These are phyloP conservation scores for Protobothrops mucrosquamatus DNA, from an alignment of 2,113 vertebrate genomes.

Conservation along the genomic window DNA sequence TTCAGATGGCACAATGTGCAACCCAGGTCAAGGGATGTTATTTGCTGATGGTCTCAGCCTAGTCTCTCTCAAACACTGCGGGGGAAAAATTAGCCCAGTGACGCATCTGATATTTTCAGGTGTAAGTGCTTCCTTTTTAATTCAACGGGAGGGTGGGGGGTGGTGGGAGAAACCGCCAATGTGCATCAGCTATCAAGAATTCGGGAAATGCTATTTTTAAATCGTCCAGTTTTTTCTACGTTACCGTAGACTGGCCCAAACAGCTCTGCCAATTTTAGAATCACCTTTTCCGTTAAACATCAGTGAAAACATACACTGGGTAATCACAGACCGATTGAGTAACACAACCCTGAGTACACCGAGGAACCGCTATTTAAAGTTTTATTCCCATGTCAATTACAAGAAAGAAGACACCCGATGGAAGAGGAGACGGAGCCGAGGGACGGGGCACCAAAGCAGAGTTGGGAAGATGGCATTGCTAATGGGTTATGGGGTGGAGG, in stretches of 20 bases:
- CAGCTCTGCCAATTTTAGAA: background rate
- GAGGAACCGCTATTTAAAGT: background rate
- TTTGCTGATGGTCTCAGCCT: background rate
- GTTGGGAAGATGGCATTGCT: background rate
- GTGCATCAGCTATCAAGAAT: background rate
- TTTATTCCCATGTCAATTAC: background rate
- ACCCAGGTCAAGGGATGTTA: background rate
- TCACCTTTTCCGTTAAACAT: background rate
- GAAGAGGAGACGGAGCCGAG: background rate
- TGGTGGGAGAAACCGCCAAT: background rate
- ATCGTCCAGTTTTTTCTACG: background rate
- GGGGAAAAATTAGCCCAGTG: background rate
- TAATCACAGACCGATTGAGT: background rate
- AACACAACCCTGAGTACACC: background rate
- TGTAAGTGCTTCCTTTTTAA: background rate
- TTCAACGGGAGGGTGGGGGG: no score
- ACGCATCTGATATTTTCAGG: background rate
- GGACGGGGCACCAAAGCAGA: background rate
- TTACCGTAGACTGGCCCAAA: fast-evolving
- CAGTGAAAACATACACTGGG: background rate
- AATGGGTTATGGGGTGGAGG: background rate
- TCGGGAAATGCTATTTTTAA: background rate
- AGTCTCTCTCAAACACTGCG: background rate
- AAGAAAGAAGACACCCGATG: slow-evolving; percentile 15
- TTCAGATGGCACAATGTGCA: background rate